Percentiles rank a stretch among this genome's conserved stretches.
phyloP scores from a whole-genome alignment of 2,888 invertebrate species.

The Thereva unica region DNA sequence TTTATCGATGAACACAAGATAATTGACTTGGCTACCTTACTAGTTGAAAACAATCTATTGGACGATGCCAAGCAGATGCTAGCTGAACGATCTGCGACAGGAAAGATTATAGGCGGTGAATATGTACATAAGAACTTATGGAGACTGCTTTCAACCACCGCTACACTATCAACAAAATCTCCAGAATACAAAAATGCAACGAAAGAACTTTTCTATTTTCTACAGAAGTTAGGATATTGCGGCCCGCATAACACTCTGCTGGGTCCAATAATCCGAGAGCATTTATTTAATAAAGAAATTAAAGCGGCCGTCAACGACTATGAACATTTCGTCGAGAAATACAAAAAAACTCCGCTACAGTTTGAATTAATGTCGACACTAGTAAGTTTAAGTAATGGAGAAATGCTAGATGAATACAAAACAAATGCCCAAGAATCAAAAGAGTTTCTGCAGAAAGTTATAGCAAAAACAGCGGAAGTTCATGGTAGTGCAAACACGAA shows the following conservation, averaged over 20 bases:
- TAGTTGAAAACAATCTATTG: conserved; percentile 59
- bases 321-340: conserved; percentile 58
- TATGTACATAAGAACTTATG: conserved; percentile 65
- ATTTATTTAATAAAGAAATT: conserved; percentile 62
- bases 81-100: conserved; percentile 59
- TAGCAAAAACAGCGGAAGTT: conserved; percentile 53
- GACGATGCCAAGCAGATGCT: conserved; percentile 57
- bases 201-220: conserved; percentile 60
- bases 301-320: conserved; percentile 63
- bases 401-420: conserved; percentile 44
- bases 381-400: conserved; percentile 51
- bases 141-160: conserved; percentile 64
- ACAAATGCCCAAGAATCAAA: conserved; percentile 50
- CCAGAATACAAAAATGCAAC: conserved; percentile 58
- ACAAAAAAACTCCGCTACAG: conserved; percentile 67
- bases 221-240: conserved; percentile 63
- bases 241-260: conserved; percentile 63
- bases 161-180: conserved; percentile 48
- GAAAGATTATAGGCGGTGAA: conserved; percentile 59
- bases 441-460: conserved; percentile 53
- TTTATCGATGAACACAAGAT: conserved; percentile 68
- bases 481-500: conserved; percentile 58
- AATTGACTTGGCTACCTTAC: conserved; percentile 65
- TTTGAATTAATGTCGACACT: conserved; percentile 64
- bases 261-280: conserved; percentile 66